Conservation (phyloP, 2,888 invertebrate genomes). For the Ypsolopha scabrella region DNA sequence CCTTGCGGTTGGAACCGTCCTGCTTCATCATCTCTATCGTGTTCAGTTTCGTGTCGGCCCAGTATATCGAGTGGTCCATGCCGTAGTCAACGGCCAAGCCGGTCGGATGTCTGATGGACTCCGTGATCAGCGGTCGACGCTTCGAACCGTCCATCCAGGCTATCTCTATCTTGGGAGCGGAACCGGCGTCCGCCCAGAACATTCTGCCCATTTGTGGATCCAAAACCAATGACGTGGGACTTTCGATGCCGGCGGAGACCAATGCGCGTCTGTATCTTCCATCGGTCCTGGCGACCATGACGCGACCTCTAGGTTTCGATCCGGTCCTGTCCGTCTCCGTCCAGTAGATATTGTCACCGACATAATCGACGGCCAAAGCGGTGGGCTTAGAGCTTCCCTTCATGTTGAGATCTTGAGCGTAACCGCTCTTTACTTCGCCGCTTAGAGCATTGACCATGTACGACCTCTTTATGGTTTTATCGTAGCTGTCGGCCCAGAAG, state of each 20-base stretch:
- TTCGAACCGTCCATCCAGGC: slow-evolving; percentile 98
- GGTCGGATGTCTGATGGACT: slow-evolving; percentile 86
- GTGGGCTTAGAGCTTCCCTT: slow-evolving; percentile 88
- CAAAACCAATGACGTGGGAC: slow-evolving; percentile 89
- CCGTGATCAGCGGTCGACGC: slow-evolving; percentile 83
- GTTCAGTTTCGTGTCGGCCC: slow-evolving; percentile 95
- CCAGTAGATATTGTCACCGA: slow-evolving; percentile 95
- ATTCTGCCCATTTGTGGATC: slow-evolving; percentile 89
- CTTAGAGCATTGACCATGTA: slow-evolving; percentile 86
- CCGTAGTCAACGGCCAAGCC: slow-evolving; percentile 92
- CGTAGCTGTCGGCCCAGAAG: slow-evolving; percentile 96
- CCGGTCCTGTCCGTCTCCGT: slow-evolving; percentile 85
- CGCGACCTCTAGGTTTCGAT: slow-evolving; percentile 79
- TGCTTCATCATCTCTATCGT: slow-evolving; percentile 87
- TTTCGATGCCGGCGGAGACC: slow-evolving; percentile 82
- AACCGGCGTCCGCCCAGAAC: slow-evolving; percentile 95
- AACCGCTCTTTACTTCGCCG: slow-evolving; percentile 84
- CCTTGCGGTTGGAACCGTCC: slow-evolving; percentile 82
- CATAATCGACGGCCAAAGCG: slow-evolving; percentile 93
- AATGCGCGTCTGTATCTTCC: slow-evolving; percentile 89
- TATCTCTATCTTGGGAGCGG: slow-evolving; percentile 91
- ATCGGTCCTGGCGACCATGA: slow-evolving; percentile 91
- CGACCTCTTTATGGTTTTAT: slow-evolving; percentile 91
- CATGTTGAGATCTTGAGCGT: slow-evolving; percentile 88
- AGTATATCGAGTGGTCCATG: slow-evolving; percentile 91